Evolutionary conservation across 2,797 vertebrate genomes (phyloP), one percentile per base, ranked within the genome.

Genomic region (Cyclopterus lumpus): DNA sequence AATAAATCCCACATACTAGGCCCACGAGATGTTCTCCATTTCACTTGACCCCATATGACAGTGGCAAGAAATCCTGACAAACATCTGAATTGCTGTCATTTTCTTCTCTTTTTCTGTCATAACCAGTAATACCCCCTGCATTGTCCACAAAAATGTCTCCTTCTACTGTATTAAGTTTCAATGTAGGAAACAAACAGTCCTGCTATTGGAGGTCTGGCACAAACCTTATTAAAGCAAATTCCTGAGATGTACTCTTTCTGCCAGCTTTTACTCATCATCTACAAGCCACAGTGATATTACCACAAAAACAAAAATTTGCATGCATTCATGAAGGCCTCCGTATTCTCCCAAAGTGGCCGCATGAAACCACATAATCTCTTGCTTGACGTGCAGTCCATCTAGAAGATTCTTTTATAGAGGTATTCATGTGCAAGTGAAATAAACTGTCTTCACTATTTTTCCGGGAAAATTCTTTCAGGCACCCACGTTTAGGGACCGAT

Each of bases 131-230:
- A 81, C 79, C 83, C 76, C 90, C 87, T 83, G 79, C 80, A 72
- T 49, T 63, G 75, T 79, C 86, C 86, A 73, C 88, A 91, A 86
- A 89, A 90, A 93, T 91, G 78, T 89, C 65, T 90, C 64, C 62
- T 81, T 89, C 88, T 89, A 84, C 87, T 88, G 75, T 85, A 80
- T 82, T 84, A 81, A 86, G 79, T 89, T 91, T 89, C 76, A 85
- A 62, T 76, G 77, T 70, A 79, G 86, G 80, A 87, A 87, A 81
- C 80, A 91, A 90, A 90, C 87, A 92, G 88, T 88, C 81, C 78
- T 75, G 75, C 79, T 75, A 85, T 82, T 90, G 90, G 86, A 87
- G 79, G 80, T 87, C 82, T 92, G 88, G 84, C 83, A 86, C 30
- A 81, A 89, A 77, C 51, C 58, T 77, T 77, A 72, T 81, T 82